A percentile compares a stretch with the other conserved stretches of the same genome.
Conservation (phyloP, 2,797 vertebrate species). For the Esox lucius region DNA sequence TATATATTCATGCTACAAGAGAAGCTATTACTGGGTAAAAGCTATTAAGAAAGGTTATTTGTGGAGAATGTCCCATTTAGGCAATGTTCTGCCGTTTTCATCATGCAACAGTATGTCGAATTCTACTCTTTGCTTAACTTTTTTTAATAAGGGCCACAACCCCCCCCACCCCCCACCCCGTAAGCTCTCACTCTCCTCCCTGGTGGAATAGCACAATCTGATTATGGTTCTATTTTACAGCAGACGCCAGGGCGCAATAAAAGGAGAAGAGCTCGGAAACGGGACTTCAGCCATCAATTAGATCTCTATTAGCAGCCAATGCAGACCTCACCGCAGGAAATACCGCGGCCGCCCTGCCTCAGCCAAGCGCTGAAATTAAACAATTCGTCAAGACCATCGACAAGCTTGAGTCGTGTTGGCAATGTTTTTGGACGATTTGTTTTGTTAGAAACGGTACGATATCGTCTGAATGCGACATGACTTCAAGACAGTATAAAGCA, state of each 20-base stretch:
- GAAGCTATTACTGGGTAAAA: slow-evolving; percentile 27
- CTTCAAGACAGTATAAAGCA: background rate
- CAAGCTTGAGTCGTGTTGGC: slow-evolving; percentile 75
- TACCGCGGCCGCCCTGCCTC: slow-evolving; percentile 77
- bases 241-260: slow-evolving; percentile 99
- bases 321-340: slow-evolving; percentile 97
- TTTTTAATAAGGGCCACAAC: slow-evolving; percentile 92
- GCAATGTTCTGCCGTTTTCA: slow-evolving; percentile 67
- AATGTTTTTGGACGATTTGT: slow-evolving; percentile 34
- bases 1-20: slow-evolving; percentile 50
- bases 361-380: slow-evolving; percentile 82
- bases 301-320: slow-evolving; percentile 99
- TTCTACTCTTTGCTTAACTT: slow-evolving; percentile 90
- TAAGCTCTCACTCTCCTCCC: slow-evolving; percentile 93
- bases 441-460: slow-evolving; percentile 1
- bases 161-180: slow-evolving; percentile 58
- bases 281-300: slow-evolving; percentile 99
- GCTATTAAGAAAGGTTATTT: slow-evolving; percentile 27
- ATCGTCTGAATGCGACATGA: background rate
- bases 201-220: slow-evolving; percentile 96
- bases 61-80: slow-evolving; percentile 51
- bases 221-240: slow-evolving; percentile 99
- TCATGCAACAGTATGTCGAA: slow-evolving; percentile 77
- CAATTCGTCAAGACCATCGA: slow-evolving; percentile 83
- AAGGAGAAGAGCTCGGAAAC: slow-evolving; percentile 95